Percentiles rank a stretch among this genome's conserved stretches.
These are phyloP conservation scores for Pachypanchax playfairii DNA, from an alignment of 2,113 vertebrate genomes.

Conservation along the genomic window DNA sequence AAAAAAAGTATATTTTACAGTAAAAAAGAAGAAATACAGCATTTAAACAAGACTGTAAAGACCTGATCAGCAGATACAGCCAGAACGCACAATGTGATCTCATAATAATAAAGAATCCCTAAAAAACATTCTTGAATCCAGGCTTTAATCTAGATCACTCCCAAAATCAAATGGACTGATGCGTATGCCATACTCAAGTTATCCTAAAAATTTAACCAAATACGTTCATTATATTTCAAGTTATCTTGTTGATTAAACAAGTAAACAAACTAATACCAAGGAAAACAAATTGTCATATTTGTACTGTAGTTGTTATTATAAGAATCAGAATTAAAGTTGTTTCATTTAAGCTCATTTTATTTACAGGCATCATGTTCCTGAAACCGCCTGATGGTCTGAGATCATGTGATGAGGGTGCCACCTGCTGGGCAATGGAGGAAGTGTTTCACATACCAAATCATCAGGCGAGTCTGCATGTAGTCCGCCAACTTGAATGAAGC, in stretches of 20 bases:
- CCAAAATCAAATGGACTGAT: no score
- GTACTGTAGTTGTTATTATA: neutral
- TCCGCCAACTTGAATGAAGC: slow-evolving; percentile 83
- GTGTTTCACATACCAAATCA: slow-evolving; percentile 84
- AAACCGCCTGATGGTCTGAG: neutral
- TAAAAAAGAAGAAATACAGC: no score
- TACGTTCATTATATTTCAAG: no score
- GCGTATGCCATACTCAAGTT: no score
- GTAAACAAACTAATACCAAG: no score
- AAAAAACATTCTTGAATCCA: no score
- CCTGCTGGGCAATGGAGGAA: slow-evolving; percentile 49
- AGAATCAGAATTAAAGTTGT: neutral
- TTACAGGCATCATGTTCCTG: neutral
- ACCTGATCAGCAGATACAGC: neutral
- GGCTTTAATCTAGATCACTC: no score
- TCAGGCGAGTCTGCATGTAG: slow-evolving; percentile 88
- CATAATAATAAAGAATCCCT: no score
- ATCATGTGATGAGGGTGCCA: slow-evolving; percentile 26
- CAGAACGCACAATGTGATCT: no score
- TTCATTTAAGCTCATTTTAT: neutral
- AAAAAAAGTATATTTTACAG: neutral
- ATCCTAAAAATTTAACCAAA: no score
- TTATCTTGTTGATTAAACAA: no score
- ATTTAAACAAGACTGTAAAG: neutral
- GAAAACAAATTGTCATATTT: neutral